A percentile compares a stretch with the other conserved stretches of the same genome.
Evolutionary conservation across 2,888 invertebrate genomes (phyloP).

Genomic region (Campopleginae sp.): DNA sequence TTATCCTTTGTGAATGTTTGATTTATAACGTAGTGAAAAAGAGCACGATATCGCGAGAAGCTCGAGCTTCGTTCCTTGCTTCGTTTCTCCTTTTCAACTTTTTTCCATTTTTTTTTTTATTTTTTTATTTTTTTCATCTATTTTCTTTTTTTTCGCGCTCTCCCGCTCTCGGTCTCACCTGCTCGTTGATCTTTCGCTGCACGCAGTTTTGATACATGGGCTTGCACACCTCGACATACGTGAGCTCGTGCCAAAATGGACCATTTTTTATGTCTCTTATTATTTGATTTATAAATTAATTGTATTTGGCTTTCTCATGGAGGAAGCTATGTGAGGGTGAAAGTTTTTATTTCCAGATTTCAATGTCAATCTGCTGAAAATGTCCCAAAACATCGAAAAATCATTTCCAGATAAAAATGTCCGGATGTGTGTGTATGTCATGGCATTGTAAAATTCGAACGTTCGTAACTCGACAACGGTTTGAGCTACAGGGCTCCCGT

Average conservation of each 20-base stretch:
- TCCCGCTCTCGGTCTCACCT: slow-evolving; percentile 26
- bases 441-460: too few species aligned
- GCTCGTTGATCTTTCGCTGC: slow-evolving; percentile 45
- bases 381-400: too few species aligned
- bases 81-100: slow-evolving; percentile 19
- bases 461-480: too few species aligned
- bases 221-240: background rate
- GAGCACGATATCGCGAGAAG: slow-evolving; percentile 65
- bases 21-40: slow-evolving; percentile 69
- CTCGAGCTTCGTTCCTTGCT: slow-evolving; percentile 46
- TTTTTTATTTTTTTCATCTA: background rate
- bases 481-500: too few species aligned
- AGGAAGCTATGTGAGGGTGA: too few species aligned
- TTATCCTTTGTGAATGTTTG: slow-evolving; percentile 72
- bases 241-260: background rate
- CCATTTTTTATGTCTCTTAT: background rate
- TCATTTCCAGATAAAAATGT: too few species aligned
- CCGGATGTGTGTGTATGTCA: too few species aligned
- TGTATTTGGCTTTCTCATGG: background rate
- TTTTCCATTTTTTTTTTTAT: slow-evolving; percentile 16
- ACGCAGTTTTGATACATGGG: background rate
- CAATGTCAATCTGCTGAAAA: too few species aligned
- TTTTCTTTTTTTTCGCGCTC: slow-evolving; percentile 9
- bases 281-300: too few species aligned
- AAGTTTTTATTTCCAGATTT: too few species aligned